A percentile compares a stretch with the other conserved stretches of the same genome.
These are phyloP conservation scores for Diorhabda carinulata DNA, from an alignment of 1,140 invertebrate genomes.

Conservation along the genomic window DNA sequence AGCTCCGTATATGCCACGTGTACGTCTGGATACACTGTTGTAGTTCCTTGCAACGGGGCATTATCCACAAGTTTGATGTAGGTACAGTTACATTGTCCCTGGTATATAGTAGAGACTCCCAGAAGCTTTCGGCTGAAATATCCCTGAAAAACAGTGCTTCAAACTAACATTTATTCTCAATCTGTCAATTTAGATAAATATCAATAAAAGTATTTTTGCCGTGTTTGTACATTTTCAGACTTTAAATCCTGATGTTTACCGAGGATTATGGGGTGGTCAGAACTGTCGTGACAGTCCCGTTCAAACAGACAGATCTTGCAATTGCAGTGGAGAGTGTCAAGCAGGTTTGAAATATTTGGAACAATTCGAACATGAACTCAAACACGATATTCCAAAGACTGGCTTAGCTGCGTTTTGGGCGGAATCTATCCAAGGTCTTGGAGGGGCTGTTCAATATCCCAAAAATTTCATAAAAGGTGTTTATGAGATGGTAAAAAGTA, in stretches of 20 bases:
- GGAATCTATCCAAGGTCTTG: slow-evolving; percentile 93
- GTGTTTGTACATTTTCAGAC: slow-evolving; percentile 50
- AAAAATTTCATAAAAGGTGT: slow-evolving; percentile 82
- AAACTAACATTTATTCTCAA: no score
- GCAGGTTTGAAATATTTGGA: slow-evolving; percentile 76
- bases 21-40: no score
- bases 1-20: no score
- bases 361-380: slow-evolving; percentile 75
- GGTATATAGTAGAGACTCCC: no score
- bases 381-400: slow-evolving; percentile 59
- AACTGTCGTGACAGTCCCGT: slow-evolving; percentile 83
- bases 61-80: no score
- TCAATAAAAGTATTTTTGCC: no score
- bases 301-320: slow-evolving; percentile 67
- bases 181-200: no score
- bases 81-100: no score
- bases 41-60: no score
- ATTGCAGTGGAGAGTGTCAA: slow-evolving; percentile 65
- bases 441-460: slow-evolving; percentile 88
- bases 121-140: no score
- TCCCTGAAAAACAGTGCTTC: no score
- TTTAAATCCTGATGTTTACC: slow-evolving; percentile 87
- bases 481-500: slow-evolving; percentile 69
- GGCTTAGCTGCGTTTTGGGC: slow-evolving; percentile 85
- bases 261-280: slow-evolving; percentile 83